These are phyloP conservation scores for Casuarius casuarius DNA, from an alignment of 2,113 vertebrate genomes.

Conservation along the genomic window DNA sequence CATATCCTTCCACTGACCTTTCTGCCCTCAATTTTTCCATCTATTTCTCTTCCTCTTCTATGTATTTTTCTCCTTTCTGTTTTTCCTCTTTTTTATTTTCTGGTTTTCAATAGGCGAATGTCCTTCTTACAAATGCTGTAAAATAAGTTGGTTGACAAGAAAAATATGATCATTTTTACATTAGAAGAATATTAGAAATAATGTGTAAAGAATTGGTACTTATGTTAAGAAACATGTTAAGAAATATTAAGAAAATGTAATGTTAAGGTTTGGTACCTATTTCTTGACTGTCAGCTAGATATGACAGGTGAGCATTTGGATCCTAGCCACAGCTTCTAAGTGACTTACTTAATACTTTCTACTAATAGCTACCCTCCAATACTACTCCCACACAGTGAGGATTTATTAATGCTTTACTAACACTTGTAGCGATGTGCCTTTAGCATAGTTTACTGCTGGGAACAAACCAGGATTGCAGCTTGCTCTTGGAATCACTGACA, in stretches of 20 bases:
- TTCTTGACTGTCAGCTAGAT: neutral
- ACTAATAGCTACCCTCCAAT: conserved; percentile 4
- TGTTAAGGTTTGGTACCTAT: neutral
- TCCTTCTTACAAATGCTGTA: neutral
- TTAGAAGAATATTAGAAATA: neutral
- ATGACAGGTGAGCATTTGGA: conserved; percentile 28
- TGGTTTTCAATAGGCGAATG: neutral
- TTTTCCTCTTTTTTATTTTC: neutral
- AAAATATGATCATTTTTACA: neutral
- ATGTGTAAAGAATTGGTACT: neutral
- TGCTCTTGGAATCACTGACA: neutral
- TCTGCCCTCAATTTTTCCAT: neutral
- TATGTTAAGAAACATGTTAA: neutral
- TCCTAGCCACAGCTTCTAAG: conserved; percentile 5
- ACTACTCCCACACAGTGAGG: neutral
- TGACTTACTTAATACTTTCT: conserved; percentile 9
- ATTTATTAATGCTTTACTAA: conserved; percentile 66
- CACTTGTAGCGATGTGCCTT: neutral
- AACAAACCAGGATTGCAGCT: neutral
- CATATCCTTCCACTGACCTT: neutral
- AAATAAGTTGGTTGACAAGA: neutral
- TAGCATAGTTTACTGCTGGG: neutral
- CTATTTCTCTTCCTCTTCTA: neutral
- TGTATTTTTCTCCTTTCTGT: neutral
- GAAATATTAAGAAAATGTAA: neutral